phyloP scores from a whole-genome alignment of 2,797 vertebrate species.

The Falco berigora region DNA sequence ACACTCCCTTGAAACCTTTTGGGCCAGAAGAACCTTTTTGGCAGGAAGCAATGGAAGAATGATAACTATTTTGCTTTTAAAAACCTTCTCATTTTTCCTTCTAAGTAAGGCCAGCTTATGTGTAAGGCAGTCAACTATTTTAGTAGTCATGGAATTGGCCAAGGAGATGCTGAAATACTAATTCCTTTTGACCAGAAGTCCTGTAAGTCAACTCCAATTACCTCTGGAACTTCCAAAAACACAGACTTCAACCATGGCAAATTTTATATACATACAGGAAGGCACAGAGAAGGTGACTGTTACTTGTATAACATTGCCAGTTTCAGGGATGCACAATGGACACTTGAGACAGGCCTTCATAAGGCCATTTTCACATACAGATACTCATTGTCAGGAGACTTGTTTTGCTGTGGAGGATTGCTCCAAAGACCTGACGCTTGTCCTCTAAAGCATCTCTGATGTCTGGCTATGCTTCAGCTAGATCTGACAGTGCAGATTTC shows the following conservation, averaged over 20 bases:
- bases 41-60: not conserved
- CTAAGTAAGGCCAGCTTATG: not conserved
- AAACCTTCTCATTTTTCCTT: not conserved
- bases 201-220: not conserved
- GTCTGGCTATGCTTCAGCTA: not conserved
- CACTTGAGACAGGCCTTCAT: not conserved
- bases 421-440: not conserved
- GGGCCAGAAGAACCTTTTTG: not conserved
- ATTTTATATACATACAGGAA: not conserved
- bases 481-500: not conserved
- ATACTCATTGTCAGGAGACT: not conserved
- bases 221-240: not conserved
- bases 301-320: not conserved
- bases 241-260: not conserved
- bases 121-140: conserved; percentile 13
- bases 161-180: conserved; percentile 3
- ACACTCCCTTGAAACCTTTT: not conserved
- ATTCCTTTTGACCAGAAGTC: conserved; percentile 20
- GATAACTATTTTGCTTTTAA: not conserved
- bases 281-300: not conserved
- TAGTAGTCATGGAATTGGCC: not conserved
- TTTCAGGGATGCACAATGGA: not conserved
- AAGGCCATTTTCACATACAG: not conserved
- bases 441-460: not conserved
- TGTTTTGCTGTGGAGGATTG: not conserved